These are phyloP conservation scores for Datnioides undecimradiatus DNA, from an alignment of 2,113 vertebrate species.

Conservation along the genomic window DNA sequence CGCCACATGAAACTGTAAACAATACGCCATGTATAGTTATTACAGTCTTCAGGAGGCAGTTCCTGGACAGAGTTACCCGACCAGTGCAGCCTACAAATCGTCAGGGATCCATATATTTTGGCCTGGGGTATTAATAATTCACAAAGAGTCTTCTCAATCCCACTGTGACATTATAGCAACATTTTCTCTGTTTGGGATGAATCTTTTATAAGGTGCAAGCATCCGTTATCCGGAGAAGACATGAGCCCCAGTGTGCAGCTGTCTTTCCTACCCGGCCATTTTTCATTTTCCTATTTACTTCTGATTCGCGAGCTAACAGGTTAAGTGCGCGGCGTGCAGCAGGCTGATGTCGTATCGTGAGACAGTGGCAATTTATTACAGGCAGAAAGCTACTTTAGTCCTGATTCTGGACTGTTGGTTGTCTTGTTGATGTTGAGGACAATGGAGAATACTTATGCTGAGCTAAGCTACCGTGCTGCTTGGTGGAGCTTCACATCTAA, in stretches of 20 bases:
- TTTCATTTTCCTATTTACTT: slow-evolving; percentile 15
- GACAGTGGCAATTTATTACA: slow-evolving; percentile 41
- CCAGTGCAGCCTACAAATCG: slow-evolving; percentile 1
- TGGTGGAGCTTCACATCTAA: no score
- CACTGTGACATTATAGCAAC: slow-evolving; percentile 19
- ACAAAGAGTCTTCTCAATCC: slow-evolving; percentile 13
- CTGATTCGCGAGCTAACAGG: slow-evolving; percentile 21
- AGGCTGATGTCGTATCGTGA: neutral
- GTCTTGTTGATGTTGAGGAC: neutral
- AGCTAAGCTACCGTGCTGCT: neutral
- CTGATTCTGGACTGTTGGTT: neutral
- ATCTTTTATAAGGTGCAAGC: slow-evolving; percentile 55
- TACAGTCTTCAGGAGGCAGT: neutral
- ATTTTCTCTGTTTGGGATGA: slow-evolving; percentile 27
- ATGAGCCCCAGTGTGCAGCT: slow-evolving; percentile 12
- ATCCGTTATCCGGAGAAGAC: slow-evolving; percentile 23
- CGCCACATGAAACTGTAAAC: slow-evolving; percentile 19
- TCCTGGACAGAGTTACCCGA: slow-evolving; percentile 9
- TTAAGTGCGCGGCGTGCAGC: slow-evolving; percentile 7
- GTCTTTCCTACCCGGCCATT: slow-evolving; percentile 2
- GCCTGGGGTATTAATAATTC: slow-evolving; percentile 47
- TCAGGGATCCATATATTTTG: slow-evolving; percentile 4
- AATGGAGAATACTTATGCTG: no score
- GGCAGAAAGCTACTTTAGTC: slow-evolving; percentile 7
- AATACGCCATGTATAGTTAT: slow-evolving; percentile 2